Conservation (phyloP, 2,888 invertebrate genomes). For the Meteorus cinctellus region DNA sequence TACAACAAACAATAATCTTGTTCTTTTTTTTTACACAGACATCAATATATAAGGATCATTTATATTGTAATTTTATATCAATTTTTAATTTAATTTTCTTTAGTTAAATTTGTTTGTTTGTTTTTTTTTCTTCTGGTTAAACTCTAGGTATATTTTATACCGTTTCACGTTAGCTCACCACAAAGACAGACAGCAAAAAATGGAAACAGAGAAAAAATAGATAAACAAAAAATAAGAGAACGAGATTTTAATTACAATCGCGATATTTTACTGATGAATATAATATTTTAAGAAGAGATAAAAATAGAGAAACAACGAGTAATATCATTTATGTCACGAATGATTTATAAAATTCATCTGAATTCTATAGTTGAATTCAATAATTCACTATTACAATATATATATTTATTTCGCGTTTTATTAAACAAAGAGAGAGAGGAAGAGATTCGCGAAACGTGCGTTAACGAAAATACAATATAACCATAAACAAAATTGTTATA, state of each 20-base stretch:
- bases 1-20: not conserved
- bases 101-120: not conserved
- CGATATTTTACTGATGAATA: not conserved
- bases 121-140: conserved; percentile 27
- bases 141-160: no score
- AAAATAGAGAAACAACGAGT: conserved; percentile 8
- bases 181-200: no score
- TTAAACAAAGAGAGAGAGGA: not conserved
- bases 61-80: not conserved
- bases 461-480: not conserved
- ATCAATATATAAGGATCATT: not conserved
- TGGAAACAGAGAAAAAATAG: no score
- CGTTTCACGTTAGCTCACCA: no score
- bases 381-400: conserved; percentile 4
- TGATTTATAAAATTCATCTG: conserved; percentile 28
- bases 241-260: conserved; percentile 9
- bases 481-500: not conserved
- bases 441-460: not conserved
- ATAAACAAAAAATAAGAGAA: not conserved
- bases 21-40: conserved; percentile 3
- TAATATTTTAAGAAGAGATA: not conserved
- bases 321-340: conserved; percentile 16
- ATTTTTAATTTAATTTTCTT: conserved; percentile 9
- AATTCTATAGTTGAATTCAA: conserved; percentile 31
- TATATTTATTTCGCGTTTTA: not conserved